Conservation (phyloP, 2,888 invertebrate species). For the Oxystoma pomonae region DNA sequence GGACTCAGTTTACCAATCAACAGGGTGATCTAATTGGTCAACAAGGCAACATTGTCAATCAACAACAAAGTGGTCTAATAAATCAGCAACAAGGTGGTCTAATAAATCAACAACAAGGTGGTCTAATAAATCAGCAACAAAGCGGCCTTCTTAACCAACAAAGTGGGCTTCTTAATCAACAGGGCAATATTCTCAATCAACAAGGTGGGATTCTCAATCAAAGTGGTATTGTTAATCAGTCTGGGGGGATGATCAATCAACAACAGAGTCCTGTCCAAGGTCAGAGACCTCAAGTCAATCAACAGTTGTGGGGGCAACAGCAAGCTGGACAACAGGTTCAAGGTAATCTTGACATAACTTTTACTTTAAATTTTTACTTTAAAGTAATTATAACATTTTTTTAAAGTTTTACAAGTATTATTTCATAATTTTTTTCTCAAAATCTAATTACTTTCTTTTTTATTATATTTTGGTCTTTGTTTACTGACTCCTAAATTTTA, state of each 20-base stretch:
- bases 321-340: constrained; percentile 20
- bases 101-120: constrained; percentile 19
- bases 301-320: constrained; percentile 33
- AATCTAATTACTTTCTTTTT: too few relatives aligned
- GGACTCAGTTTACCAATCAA: background rate
- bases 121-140: constrained; percentile 16
- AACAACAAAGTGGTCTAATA: constrained; percentile 16
- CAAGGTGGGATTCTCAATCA: constrained; percentile 30
- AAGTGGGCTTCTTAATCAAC: constrained; percentile 29
- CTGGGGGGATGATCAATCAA: constrained; percentile 32
- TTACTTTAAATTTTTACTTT: too few relatives aligned
- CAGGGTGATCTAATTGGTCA: constrained; percentile 4
- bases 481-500: too few relatives aligned
- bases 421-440: too few relatives aligned
- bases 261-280: constrained; percentile 34
- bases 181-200: constrained; percentile 29
- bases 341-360: too few relatives aligned
- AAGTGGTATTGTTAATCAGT: too few relatives aligned
- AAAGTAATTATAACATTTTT: too few relatives aligned
- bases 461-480: too few relatives aligned
- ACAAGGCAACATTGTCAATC: constrained; percentile 31
- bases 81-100: constrained; percentile 19
- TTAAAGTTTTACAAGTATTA: too few relatives aligned
- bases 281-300: constrained; percentile 36
- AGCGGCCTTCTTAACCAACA: constrained; percentile 33